phyloP scores from a whole-genome alignment of 2,888 invertebrate genomes.

The Campoletis raptor region DNA sequence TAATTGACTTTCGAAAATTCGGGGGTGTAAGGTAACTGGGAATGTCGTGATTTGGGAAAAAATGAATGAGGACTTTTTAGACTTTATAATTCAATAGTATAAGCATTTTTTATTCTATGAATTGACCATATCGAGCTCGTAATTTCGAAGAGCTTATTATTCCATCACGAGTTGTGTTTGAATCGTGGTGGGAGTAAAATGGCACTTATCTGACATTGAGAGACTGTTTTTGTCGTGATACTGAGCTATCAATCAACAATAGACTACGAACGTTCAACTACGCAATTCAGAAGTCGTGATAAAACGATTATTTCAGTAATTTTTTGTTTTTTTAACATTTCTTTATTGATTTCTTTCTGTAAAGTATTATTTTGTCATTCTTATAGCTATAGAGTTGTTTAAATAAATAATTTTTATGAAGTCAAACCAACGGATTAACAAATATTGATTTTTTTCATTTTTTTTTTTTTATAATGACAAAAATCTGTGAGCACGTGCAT shows the following conservation, averaged over 20 bases:
- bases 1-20: too few species aligned
- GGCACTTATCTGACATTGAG: too few species aligned
- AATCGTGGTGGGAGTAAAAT: not conserved
- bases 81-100: not conserved
- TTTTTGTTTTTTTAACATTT: not conserved
- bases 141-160: not conserved
- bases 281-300: not conserved
- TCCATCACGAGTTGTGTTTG: not conserved
- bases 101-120: not conserved
- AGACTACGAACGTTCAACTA: not conserved
- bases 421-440: not conserved
- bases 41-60: not conserved
- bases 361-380: not conserved
- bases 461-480: too few species aligned
- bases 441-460: not conserved
- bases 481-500: not conserved
- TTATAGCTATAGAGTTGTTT: not conserved
- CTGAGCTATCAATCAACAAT: not conserved
- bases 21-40: too few species aligned
- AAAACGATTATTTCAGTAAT: not conserved
- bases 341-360: not conserved
- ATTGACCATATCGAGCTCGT: not conserved
- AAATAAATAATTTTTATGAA: not conserved
- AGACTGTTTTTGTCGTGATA: not conserved
- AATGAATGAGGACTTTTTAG: not conserved